Evolutionary conservation across 2,888 invertebrate genomes (phyloP), one percentile per base, ranked within the genome.

Genomic region (Tiliacea citrago): DNA sequence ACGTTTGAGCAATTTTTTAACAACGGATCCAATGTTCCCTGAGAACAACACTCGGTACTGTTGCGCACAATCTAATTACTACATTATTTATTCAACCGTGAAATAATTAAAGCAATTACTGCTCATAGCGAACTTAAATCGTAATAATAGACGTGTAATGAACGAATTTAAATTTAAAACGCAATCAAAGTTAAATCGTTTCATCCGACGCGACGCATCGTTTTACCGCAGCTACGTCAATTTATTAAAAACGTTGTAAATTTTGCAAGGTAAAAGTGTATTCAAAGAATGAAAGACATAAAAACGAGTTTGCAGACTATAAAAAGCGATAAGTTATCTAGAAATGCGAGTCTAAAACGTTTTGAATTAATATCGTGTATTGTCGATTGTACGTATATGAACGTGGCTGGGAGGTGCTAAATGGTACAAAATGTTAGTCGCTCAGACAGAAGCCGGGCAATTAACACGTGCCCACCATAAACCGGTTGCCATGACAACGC

Each of bases 381-480:
- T 82, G 63, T 73, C 73, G 71, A 72, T 75, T 81, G 68, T 71
- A 82, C 55, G 63, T 77, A 71, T 71, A 73, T 74, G 77, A 80
- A 69, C 77, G 73, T 79, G 75, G 74, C 84, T 87, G 79, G 72
- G 88, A 91, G 90, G 91, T 92, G 92, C 90, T 94, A 94, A 94
- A 92, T 88, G 92, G 85, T 91, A 91, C 92, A 92, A 93, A 94
- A 93, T 92, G 90, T 90, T 90, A 88, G 88, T 85, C 90, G 86
- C 87, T 88, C 89, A 88, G 90, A 88, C 91, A 86, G 88, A 86
- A 87, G 87, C 89, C 73, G 88, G 86, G 89, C 94, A 95, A 95
- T 95, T 95, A 95, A 91, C 93, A 92, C 90, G 90, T 91, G 91
- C 90, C 90, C 89, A 87, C 89, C 87, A 85, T 86, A 89, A 89